Evolutionary conservation across 2,113 vertebrate species (phyloP).

Genomic region (Dermatemys mawii): DNA sequence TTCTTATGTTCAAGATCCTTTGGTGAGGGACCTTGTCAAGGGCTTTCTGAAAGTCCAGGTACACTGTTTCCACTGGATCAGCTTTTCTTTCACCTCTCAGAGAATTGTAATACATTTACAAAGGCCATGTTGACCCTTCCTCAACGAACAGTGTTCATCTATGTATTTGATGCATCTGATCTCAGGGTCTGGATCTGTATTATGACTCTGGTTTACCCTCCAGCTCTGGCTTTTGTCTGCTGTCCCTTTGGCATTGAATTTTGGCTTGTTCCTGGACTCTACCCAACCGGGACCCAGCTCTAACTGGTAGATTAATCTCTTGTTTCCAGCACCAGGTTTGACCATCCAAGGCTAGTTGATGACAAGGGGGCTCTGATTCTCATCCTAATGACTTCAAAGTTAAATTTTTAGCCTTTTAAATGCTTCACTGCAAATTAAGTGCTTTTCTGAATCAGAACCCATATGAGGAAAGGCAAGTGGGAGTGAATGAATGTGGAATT

Average conservation of each 20-base stretch:
- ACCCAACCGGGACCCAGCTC: background rate
- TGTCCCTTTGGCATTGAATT: background rate
- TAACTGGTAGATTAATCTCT: background rate
- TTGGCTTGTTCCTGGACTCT: background rate
- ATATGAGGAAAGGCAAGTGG: background rate
- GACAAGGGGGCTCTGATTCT: background rate
- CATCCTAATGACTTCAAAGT: background rate
- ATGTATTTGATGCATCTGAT: background rate
- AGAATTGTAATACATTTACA: background rate
- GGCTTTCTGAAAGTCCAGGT: no score
- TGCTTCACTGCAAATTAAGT: background rate
- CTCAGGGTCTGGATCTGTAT: background rate
- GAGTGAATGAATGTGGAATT: background rate
- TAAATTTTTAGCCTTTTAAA: background rate
- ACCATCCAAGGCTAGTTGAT: background rate
- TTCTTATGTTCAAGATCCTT: background rate
- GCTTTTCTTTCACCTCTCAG: background rate
- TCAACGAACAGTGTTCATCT: background rate
- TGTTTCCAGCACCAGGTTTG: background rate
- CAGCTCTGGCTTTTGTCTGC: background rate
- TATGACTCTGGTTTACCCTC: background rate
- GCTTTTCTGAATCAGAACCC: background rate
- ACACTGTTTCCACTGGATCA: background rate
- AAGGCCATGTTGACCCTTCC: background rate
- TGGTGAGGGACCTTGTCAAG: background rate